Conservation (phyloP, 2,888 invertebrate genomes). For the Drosophila mayaguana region DNA sequence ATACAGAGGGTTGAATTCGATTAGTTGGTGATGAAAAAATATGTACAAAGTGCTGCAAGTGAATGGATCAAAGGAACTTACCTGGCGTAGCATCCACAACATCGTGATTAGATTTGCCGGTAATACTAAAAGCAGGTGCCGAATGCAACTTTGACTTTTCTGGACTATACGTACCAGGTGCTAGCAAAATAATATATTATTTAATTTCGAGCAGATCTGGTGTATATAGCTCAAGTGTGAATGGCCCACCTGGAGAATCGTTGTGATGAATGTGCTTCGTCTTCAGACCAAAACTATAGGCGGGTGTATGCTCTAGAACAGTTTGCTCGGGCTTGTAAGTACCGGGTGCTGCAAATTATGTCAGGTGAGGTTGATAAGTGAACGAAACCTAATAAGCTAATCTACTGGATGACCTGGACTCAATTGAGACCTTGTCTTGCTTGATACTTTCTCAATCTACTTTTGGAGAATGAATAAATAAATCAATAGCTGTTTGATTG, state of each 20-base stretch:
- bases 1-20: slow-evolving; percentile 4
- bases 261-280: slow-evolving; percentile 87
- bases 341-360: slow-evolving; percentile 84
- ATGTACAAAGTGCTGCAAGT: background rate
- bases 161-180: slow-evolving; percentile 87
- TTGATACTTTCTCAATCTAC: background rate
- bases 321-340: slow-evolving; percentile 87
- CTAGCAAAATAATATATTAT: slow-evolving; percentile 47
- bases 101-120: slow-evolving; percentile 82
- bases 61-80: slow-evolving; percentile 37
- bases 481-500: background rate
- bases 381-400: background rate
- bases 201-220: background rate
- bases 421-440: background rate
- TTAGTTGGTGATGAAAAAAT: background rate
- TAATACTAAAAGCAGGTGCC: slow-evolving; percentile 87
- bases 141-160: slow-evolving; percentile 86
- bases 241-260: slow-evolving; percentile 85
- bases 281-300: slow-evolving; percentile 90
- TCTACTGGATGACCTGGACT: background rate
- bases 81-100: slow-evolving; percentile 83
- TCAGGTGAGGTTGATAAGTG: background rate
- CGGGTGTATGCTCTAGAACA: slow-evolving; percentile 87
- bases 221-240: background rate
- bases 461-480: background rate